phyloP scores from a whole-genome alignment of 1,140 invertebrate genomes.

The Zaprionus africanus region DNA sequence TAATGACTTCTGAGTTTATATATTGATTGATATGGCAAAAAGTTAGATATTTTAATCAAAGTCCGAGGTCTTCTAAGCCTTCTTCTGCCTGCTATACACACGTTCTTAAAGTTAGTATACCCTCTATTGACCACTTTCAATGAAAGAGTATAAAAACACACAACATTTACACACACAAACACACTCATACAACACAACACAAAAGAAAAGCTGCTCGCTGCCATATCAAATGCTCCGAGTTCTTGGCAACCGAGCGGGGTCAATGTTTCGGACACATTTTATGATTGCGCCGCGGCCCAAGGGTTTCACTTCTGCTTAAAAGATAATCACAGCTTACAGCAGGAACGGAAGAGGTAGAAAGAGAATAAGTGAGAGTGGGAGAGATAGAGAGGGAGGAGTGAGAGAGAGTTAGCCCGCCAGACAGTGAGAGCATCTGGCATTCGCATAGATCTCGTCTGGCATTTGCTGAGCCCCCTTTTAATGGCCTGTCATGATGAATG shows the following conservation, averaged over 20 bases:
- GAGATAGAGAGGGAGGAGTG: background rate
- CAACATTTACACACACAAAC: background rate
- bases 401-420: background rate
- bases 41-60: no score
- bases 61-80: no score
- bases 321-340: constrained; percentile 2
- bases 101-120: no score
- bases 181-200: background rate
- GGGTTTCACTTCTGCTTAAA: constrained; percentile 1
- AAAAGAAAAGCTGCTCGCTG: constrained; percentile 24
- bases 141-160: no score
- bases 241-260: constrained; percentile 15
- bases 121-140: no score
- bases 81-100: no score
- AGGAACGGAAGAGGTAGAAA: background rate
- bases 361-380: background rate
- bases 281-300: constrained; percentile 1
- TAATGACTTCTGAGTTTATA: no score
- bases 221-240: constrained; percentile 14
- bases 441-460: background rate
- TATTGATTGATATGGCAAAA: no score
- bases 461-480: constrained; percentile 26
- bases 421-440: constrained; percentile 6
- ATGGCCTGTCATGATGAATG: constrained; percentile 36
- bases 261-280: constrained; percentile 10